Evolutionary conservation across 2,888 invertebrate species (phyloP), one percentile per base, ranked within the genome.

Genomic region (Parnassius orleans): DNA sequence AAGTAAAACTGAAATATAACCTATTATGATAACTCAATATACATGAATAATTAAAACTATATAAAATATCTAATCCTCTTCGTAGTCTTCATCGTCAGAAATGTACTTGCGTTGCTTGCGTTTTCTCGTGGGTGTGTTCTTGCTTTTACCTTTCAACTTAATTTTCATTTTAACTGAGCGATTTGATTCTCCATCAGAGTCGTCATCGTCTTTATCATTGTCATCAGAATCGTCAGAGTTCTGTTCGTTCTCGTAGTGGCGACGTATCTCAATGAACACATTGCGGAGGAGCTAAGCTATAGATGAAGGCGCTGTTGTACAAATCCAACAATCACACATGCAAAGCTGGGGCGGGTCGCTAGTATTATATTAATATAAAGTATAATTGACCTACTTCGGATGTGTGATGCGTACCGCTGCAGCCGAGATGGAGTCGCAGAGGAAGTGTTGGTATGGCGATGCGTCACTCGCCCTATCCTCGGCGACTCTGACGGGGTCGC

Each of bases 231-330:
- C 90, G 51, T 90, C 89, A 0, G 90, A 87, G 68, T 86, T 83
- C 61, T 86, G 84, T 7, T 85, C 90, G 63, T 71, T 81, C 56
- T 91, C 90, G 69, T 87, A 84, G 3, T 85, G 85, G 14, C 90
- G 86, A 1, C 90, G 82, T 48, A 88, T 66, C 69, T 91, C 91
- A 11, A 90, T 87, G 69, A 97, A 97, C 0, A 96, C 95, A 65
- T 95, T 95, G 75, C 98, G 97, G 68, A 99, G 91, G 2, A 98
- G 97, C 68, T n/a, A n/a, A n/a, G n/a, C n/a, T n/a, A n/a, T n/a
- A n/a, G n/a, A n/a, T n/a, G n/a, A n/a, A n/a, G n/a, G n/a, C n/a
- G n/a, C n/a, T n/a, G n/a, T n/a, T n/a, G n/a, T n/a, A n/a, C n/a
- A n/a, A n/a, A n/a, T n/a, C n/a, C n/a, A n/a, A n/a, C n/a, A n/a